Percentiles rank a stretch among this genome's conserved stretches.
Conservation (phyloP, 2,888 invertebrate species). For the Lymantria monacha region DNA sequence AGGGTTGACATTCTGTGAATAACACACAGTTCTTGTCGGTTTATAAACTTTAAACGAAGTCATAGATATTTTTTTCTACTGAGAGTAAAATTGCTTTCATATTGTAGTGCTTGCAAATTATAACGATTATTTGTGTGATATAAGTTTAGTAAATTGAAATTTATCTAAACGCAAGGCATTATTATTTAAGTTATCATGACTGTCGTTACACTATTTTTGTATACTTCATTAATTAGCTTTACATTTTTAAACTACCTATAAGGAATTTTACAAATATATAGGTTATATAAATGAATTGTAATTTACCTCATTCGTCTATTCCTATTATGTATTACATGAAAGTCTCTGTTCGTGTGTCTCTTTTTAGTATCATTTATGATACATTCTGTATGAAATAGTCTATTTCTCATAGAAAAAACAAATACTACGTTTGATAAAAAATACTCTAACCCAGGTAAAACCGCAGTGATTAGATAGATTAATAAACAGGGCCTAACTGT, state of each 20-base stretch:
- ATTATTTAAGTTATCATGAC: slow-evolving; percentile 47
- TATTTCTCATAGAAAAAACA: slow-evolving; percentile 36
- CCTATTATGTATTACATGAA: slow-evolving; percentile 56
- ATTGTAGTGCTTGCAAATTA: slow-evolving; percentile 30
- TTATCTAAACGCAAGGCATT: slow-evolving; percentile 61
- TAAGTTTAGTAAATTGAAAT: slow-evolving; percentile 60
- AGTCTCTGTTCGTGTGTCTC: slow-evolving; percentile 48
- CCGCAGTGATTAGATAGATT: slow-evolving; percentile 29
- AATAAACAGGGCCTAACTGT: slow-evolving; percentile 62
- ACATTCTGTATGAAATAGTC: slow-evolving; percentile 41
- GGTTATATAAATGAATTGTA: slow-evolving; percentile 46
- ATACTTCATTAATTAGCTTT: slow-evolving; percentile 56
- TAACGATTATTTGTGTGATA: slow-evolving; percentile 58
- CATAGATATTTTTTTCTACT: too few species aligned
- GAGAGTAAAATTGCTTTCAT: too few species aligned
- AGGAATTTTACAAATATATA: slow-evolving; percentile 47
- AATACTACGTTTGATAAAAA: slow-evolving; percentile 33
- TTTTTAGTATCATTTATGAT: slow-evolving; percentile 58
- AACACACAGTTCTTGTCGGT: too few species aligned
- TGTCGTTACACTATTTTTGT: slow-evolving; percentile 60
- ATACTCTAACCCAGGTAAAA: slow-evolving; percentile 35
- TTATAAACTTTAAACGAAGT: too few species aligned
- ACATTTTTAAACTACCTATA: slow-evolving; percentile 45
- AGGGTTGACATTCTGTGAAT: too few species aligned
- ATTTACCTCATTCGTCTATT: slow-evolving; percentile 71